Evolutionary conservation across 2,113 vertebrate genomes (phyloP).

Genomic region (Anguilla rostrata): DNA sequence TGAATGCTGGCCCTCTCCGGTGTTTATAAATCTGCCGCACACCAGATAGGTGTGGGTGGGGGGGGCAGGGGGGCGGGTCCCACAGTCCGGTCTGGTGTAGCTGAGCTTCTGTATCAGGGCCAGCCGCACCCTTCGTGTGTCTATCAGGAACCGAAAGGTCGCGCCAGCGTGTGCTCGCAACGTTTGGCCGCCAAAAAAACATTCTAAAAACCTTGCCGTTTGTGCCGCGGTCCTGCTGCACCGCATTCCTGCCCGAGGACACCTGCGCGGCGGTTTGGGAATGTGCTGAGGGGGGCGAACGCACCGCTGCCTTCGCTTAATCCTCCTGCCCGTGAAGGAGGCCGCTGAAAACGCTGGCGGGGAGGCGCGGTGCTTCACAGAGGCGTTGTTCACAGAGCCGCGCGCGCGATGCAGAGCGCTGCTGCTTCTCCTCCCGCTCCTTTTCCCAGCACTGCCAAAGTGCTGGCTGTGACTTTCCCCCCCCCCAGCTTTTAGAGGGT

Average conservation of each 20-base stretch:
- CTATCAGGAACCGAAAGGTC: constrained; percentile 64
- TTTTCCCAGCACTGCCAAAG: not conserved
- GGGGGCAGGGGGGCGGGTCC: constrained; percentile 22
- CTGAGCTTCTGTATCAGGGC: constrained; percentile 53
- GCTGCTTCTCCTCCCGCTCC: not conserved
- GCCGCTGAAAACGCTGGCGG: constrained; percentile 47
- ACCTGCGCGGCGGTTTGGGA: not conserved
- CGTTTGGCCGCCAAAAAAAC: constrained; percentile 29
- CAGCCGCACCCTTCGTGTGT: constrained; percentile 56
- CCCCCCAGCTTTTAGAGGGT: not conserved
- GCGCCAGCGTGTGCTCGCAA: constrained; percentile 40
- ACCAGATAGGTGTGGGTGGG: constrained; percentile 28
- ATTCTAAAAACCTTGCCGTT: too few species aligned
- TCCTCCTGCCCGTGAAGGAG: constrained; percentile 45
- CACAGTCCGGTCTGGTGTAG: constrained; percentile 15
- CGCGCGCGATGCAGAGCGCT: constrained; percentile 8
- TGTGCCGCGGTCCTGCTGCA: not conserved
- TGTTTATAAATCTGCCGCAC: constrained; percentile 59
- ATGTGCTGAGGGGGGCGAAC: not conserved
- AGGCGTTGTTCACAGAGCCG: too few species aligned
- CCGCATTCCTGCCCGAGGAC: not conserved
- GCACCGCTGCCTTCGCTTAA: not conserved
- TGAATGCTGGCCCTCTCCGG: constrained; percentile 53
- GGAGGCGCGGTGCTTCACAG: constrained; percentile 21
- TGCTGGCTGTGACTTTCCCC: not conserved